A percentile compares a stretch with the other conserved stretches of the same genome.
phyloP scores from a whole-genome alignment of 2,888 invertebrate genomes.

The Nysson spinosus region DNA sequence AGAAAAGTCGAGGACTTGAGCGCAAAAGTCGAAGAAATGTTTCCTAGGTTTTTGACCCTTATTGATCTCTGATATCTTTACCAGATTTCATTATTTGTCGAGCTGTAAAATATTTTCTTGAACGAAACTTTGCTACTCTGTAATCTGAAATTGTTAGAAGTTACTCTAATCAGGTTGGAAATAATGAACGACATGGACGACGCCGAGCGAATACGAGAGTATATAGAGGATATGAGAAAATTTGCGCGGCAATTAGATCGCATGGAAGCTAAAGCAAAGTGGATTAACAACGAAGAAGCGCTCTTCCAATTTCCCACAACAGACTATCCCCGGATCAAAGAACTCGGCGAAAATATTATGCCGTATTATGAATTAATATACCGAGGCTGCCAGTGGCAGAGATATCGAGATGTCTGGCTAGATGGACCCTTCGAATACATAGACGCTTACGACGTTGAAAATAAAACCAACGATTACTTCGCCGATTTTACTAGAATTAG shows the following conservation, averaged over 20 bases:
- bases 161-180: conserved; percentile 77
- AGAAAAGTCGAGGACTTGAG: conserved; percentile 85
- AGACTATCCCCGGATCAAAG: conserved; percentile 87
- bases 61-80: no score
- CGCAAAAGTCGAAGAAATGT: conserved; percentile 84
- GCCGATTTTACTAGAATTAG: conserved; percentile 89
- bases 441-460: conserved; percentile 87
- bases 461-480: conserved; percentile 87
- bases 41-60: no score
- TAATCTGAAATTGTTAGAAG: neutral
- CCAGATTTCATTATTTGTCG: no score
- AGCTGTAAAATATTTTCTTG: no score
- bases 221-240: conserved; percentile 86
- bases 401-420: conserved; percentile 92
- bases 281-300: conserved; percentile 94
- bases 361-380: conserved; percentile 86
- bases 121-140: no score
- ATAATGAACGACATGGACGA: conserved; percentile 92
- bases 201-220: conserved; percentile 86
- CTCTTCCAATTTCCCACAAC: conserved; percentile 90
- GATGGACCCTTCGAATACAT: conserved; percentile 95
- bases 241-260: conserved; percentile 86
- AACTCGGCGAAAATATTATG: conserved; percentile 84
- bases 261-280: conserved; percentile 86
- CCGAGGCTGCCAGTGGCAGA: conserved; percentile 85